These are phyloP conservation scores for Procavia capensis DNA, from an alignment of 2,113 vertebrate species.

Conservation along the genomic window DNA sequence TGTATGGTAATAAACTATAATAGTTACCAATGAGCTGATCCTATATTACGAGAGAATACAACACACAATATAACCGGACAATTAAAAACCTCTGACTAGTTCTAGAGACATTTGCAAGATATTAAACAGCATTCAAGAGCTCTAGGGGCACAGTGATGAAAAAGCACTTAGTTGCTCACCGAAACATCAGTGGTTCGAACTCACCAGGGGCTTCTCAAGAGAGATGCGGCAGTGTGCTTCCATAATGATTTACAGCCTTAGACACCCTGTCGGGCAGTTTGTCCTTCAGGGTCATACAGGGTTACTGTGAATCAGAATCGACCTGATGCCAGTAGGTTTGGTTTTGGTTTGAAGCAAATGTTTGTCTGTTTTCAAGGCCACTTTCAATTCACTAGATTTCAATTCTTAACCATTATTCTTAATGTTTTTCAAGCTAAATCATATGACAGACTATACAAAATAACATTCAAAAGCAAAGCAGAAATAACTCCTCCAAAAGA, in stretches of 20 bases:
- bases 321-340: no score
- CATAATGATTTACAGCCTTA: no score
- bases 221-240: no score
- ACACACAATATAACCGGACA: not conserved
- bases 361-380: constrained; percentile 68
- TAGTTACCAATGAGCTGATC: constrained; percentile 36
- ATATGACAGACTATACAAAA: constrained; percentile 3
- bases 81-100: constrained; percentile 51
- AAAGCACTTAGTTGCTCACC: no score
- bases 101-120: constrained; percentile 55
- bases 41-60: constrained; percentile 18
- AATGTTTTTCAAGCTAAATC: constrained; percentile 21
- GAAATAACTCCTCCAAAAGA: not conserved
- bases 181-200: no score
- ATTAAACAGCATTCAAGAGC: constrained; percentile 14
- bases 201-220: no score
- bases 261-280: no score
- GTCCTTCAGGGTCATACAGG: no score
- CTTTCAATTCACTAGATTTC: constrained; percentile 59
- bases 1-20: constrained; percentile 70
- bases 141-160: no score
- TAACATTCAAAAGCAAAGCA: not conserved
- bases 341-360: no score
- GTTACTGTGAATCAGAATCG: no score
- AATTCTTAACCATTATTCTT: not conserved